phyloP scores from a whole-genome alignment of 2,888 invertebrate genomes.

The Lampropteryx suffumata region DNA sequence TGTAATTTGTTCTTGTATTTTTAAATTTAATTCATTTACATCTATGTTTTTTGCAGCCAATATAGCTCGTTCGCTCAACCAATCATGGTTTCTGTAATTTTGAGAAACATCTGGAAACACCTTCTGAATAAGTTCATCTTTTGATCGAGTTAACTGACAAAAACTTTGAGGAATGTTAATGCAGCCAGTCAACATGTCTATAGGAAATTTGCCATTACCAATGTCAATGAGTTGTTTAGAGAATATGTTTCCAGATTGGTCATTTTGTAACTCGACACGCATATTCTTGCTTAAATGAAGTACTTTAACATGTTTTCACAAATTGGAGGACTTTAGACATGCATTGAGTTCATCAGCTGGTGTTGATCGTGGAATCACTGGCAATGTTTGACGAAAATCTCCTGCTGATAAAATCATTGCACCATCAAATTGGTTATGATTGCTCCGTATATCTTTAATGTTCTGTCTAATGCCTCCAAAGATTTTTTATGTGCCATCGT shows the following conservation, averaged over 20 bases:
- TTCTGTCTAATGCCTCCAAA: conserved; percentile 36
- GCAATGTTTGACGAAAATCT: conserved; percentile 25
- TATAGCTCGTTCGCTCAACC: conserved; percentile 42
- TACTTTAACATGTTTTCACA: conserved; percentile 10
- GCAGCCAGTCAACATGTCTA: conserved; percentile 10
- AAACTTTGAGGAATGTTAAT: conserved; percentile 25
- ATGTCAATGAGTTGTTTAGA: conserved; percentile 28
- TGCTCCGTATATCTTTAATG: conserved; percentile 35
- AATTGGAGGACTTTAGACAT: conserved; percentile 18
- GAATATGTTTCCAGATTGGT: conserved; percentile 21
- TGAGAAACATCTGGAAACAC: conserved; percentile 38
- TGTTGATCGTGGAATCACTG: conserved; percentile 23
- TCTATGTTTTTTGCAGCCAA: conserved; percentile 41
- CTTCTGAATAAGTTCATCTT: conserved; percentile 25
- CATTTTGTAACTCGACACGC: conserved; percentile 5
- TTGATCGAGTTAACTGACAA: conserved; percentile 27
- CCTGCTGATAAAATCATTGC: conserved; percentile 20
- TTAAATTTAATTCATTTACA: no score
- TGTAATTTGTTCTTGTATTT: conserved; percentile 28
- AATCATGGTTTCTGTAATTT: conserved; percentile 38
- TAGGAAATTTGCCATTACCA: conserved; percentile 28
- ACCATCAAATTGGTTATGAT: conserved; percentile 19
- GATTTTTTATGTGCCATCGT: conserved; percentile 39
- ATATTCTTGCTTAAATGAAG: conserved; percentile 8
- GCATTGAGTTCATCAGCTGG: conserved; percentile 24